Conservation (phyloP, 1,140 invertebrate species). For the Eriosoma lanigerum region DNA sequence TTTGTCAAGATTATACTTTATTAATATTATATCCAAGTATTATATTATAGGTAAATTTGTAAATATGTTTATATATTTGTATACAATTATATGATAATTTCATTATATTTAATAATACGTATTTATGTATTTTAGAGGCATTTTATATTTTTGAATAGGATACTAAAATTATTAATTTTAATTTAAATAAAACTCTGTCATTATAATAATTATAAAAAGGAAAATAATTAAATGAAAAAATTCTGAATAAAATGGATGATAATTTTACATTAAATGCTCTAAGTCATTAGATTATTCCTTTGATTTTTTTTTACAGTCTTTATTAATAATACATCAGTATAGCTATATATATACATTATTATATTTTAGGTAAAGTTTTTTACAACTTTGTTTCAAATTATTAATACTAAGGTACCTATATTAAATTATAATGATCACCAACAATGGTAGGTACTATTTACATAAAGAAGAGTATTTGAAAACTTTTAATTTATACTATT, state of each 20-base stretch:
- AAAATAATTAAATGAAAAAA: constrained; percentile 5
- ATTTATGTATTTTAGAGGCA: neutral
- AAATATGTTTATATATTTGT: no score
- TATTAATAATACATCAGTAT: constrained; percentile 13
- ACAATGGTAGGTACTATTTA: constrained; percentile 9
- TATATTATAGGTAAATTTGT: no score
- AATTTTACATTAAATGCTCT: neutral
- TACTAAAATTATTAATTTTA: neutral
- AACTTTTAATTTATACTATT: constrained; percentile 13
- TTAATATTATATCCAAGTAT: no score
- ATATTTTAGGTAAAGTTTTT: constrained; percentile 12
- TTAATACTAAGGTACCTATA: neutral
- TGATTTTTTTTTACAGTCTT: neutral
- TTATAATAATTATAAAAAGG: neutral
- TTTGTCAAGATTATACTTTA: neutral
- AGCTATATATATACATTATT: neutral
- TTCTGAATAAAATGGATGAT: constrained; percentile 11
- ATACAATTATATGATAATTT: no score
- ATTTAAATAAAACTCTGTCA: neutral
- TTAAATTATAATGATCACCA: constrained; percentile 13
- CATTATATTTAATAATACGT: no score
- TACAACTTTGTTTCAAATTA: neutral
- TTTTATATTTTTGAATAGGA: constrained; percentile 2
- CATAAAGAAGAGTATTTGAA: neutral
- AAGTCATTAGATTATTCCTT: constrained; percentile 11